A percentile compares a stretch with the other conserved stretches of the same genome.
Conservation (phyloP, 35 echinoderm and acorn worm species). For the Lytechinus pictus region DNA sequence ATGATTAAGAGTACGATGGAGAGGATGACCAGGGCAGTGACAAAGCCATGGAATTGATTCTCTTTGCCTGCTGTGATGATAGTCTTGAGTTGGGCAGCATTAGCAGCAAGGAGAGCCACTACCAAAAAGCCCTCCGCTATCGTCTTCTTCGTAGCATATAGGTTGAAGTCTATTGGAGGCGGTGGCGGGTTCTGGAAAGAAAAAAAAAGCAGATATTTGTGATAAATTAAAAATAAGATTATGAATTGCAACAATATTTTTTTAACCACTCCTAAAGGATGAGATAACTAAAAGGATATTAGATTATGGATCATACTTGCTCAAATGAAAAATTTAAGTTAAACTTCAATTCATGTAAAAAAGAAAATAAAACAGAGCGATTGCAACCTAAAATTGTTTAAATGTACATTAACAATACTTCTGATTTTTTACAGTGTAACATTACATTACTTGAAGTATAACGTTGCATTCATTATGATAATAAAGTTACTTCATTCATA, state of each 20-base stretch:
- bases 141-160: conserved; percentile 96
- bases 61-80: conserved; percentile 77
- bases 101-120: conserved; percentile 87
- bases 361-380: too few species aligned
- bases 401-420: too few species aligned
- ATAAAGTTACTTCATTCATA: too few species aligned
- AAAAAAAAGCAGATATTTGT: not conserved
- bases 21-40: conserved; percentile 84
- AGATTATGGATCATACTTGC: too few species aligned
- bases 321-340: too few species aligned
- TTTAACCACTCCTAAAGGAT: too few species aligned
- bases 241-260: not conserved
- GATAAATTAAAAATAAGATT: not conserved
- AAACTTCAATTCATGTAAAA: too few species aligned
- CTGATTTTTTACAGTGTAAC: too few species aligned
- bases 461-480: too few species aligned
- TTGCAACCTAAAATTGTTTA: too few species aligned
- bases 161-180: conserved; percentile 89
- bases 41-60: conserved; percentile 90
- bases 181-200: conserved; percentile 80
- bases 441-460: too few species aligned
- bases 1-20: conserved; percentile 77
- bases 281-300: too few species aligned
- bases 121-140: conserved; percentile 80
- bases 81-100: conserved; percentile 91